These are phyloP conservation scores for Antitype chi DNA, from an alignment of 2,888 invertebrate species.

Conservation along the genomic window DNA sequence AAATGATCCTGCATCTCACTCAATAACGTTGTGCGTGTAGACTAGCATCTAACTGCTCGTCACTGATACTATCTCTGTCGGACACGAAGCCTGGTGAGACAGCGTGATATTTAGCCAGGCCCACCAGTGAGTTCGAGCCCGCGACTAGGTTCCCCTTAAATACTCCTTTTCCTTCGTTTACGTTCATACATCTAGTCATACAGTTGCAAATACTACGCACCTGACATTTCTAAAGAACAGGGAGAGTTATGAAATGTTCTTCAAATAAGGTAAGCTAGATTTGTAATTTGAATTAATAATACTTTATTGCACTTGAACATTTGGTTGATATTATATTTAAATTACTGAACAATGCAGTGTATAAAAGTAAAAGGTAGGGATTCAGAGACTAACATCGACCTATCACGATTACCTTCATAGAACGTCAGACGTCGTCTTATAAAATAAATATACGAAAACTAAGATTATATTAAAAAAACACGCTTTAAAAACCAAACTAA, in stretches of 20 bases:
- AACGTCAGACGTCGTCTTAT: constrained; percentile 10
- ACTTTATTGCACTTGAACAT: neutral
- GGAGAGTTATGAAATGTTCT: neutral
- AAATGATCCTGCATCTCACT: no score
- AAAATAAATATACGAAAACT: constrained; percentile 3
- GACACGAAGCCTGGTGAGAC: no score
- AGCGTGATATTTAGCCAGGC: no score
- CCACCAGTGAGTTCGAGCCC: no score
- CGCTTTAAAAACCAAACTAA: no score
- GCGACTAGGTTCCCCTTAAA: no score
- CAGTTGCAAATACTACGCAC: neutral
- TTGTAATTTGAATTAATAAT: neutral
- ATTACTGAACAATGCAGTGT: constrained; percentile 17
- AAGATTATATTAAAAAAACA: neutral
- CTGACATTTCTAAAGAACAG: neutral
- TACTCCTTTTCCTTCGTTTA: no score
- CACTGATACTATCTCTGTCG: no score
- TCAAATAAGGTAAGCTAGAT: neutral
- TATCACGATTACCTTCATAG: constrained; percentile 54
- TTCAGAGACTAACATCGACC: constrained; percentile 40
- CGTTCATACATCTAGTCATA: neutral
- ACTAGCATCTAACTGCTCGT: no score
- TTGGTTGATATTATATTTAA: constrained; percentile 14
- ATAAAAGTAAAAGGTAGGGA: constrained; percentile 26
- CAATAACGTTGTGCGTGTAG: no score